These are phyloP conservation scores for Agriopis marginaria DNA, from an alignment of 2,888 invertebrate species.

Conservation along the genomic window DNA sequence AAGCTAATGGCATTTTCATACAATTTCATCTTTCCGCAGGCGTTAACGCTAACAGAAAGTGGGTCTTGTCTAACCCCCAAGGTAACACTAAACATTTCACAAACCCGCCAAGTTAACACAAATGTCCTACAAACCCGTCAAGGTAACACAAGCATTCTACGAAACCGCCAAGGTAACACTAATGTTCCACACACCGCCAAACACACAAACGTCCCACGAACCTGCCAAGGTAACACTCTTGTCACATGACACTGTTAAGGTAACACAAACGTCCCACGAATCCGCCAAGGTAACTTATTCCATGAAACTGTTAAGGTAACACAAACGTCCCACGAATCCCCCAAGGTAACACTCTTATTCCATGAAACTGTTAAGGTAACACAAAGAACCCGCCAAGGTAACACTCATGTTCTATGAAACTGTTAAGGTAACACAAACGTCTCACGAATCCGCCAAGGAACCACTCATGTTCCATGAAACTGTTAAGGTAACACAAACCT, in stretches of 20 bases:
- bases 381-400: too few species aligned
- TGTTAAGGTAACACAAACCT: too few species aligned
- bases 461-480: background rate
- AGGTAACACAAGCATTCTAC: slow-evolving; percentile 74
- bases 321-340: background rate
- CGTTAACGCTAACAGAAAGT: too few species aligned
- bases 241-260: too few species aligned
- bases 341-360: background rate
- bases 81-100: background rate
- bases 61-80: too few species aligned
- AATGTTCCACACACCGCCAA: background rate
- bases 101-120: background rate
- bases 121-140: background rate
- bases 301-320: background rate
- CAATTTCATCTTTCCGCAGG: too few species aligned
- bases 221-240: background rate
- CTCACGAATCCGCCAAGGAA: background rate
- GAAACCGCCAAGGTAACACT: slow-evolving; percentile 82
- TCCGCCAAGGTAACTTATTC: background rate
- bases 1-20: too few species aligned
- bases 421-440: background rate
- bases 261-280: background rate
- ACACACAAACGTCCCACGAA: background rate
- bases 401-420: background rate
- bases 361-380: background rate